These are phyloP conservation scores for Stichopus chloronotus DNA, from an alignment of 35 echinoderm and acorn worm genomes.

Conservation along the genomic window DNA sequence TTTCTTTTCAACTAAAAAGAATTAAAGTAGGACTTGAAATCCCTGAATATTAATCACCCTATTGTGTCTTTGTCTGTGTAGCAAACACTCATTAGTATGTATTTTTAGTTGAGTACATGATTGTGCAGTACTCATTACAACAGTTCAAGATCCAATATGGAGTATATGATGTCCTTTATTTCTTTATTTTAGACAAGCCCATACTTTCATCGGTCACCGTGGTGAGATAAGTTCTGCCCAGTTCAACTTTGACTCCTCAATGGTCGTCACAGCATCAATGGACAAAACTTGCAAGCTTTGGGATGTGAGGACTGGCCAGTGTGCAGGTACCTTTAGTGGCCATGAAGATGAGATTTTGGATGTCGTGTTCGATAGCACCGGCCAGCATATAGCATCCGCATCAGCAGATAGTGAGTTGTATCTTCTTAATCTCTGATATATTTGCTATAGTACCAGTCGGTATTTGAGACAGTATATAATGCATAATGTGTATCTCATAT, in stretches of 20 bases:
- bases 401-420: slow-evolving; percentile 89
- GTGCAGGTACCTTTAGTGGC: slow-evolving; percentile 86
- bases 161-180: background rate
- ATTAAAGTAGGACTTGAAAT: too few relatives aligned
- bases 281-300: slow-evolving; percentile 97
- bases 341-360: slow-evolving; percentile 96
- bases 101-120: too few relatives aligned
- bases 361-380: slow-evolving; percentile 96
- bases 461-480: background rate
- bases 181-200: slow-evolving; percentile 67
- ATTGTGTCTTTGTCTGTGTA: too few relatives aligned
- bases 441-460: background rate
- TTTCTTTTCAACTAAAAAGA: too few relatives aligned
- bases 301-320: slow-evolving; percentile 84
- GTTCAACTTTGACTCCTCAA: slow-evolving; percentile 99
- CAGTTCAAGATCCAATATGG: too few relatives aligned
- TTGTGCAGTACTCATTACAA: too few relatives aligned
- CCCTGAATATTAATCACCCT: too few relatives aligned
- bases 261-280: slow-evolving; percentile 98
- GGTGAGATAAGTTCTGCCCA: slow-evolving; percentile 95
- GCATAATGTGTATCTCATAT: slow-evolving; percentile 69
- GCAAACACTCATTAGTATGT: too few relatives aligned
- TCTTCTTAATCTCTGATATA: background rate
- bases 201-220: slow-evolving; percentile 93
- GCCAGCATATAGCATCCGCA: slow-evolving; percentile 92